Base-by-base conservation (phyloP, 2,888 invertebrate species). In the Cryptophagus acutangulus region DNA sequence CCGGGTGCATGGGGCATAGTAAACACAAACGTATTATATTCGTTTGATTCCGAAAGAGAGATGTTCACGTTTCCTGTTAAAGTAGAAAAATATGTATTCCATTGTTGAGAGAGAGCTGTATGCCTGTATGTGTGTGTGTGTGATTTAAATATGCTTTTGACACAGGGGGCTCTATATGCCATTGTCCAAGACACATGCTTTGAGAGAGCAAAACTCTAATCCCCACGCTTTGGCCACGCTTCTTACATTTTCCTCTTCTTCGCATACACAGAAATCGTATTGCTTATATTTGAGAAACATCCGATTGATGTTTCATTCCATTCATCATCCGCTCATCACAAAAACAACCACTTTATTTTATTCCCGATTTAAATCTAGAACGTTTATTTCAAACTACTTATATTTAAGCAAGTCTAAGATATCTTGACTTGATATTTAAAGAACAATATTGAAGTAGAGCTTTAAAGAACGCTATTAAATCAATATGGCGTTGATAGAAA, bases 61-160 rank as follows among this genome's bases (percentile, higher is more conserved):
- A 47, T 48, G 43, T 46, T 45, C 50, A 52, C 52, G 48, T 49
- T 49, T 45, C 41, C 36, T 45, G 38, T 41, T 42, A 52, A 57
- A 63, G 62, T 63, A 61, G 57, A 60, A 63, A 62, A 62, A 63
- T 64, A 60, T 62, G 62, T 63, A 60, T 58, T 54, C 56, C 55
- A 61, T 63, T 62, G 62, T 62, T 41, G 37, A 43, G 30, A 46
- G 26, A 41, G 51, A 50, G 43, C 10, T n/a, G 26, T 3, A 26
- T 3, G 4, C 31, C n/a, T n/a, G n/a, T n/a, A n/a, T n/a, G n/a
- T 3, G 14, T 16, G 31, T 16, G 13, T 31, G 3, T 16, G 47
- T 46, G 59, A 62, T 62, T 62, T 62, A 61, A 62, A 62, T 61
- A 61, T 61, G 53, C 55, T 56, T 58, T 57, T 54, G 55, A 53